phyloP scores from a whole-genome alignment of 2,888 invertebrate species.

The Thereva nobilitata region DNA sequence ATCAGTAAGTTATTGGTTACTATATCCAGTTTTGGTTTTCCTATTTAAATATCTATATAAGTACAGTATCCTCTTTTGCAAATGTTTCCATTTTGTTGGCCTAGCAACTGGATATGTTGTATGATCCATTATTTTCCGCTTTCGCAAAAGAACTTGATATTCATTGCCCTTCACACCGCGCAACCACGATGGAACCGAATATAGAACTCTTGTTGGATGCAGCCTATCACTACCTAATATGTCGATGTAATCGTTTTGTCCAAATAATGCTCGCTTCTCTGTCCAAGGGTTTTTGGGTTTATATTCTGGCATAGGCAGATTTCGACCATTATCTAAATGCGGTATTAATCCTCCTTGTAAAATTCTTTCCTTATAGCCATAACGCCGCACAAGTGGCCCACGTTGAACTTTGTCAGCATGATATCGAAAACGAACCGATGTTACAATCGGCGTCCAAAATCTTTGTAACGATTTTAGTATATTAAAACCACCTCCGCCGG shows the following conservation, averaged over 20 bases:
- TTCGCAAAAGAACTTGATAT: slow-evolving; percentile 71
- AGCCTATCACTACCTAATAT: slow-evolving; percentile 83
- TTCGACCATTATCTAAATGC: slow-evolving; percentile 62
- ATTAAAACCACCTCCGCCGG: background rate
- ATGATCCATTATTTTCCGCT: slow-evolving; percentile 67
- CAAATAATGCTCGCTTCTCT: slow-evolving; percentile 79
- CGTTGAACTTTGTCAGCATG: slow-evolving; percentile 32
- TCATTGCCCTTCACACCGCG: slow-evolving; percentile 87
- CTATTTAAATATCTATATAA: slow-evolving; percentile 78
- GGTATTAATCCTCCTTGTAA: slow-evolving; percentile 73
- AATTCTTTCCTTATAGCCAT: slow-evolving; percentile 73
- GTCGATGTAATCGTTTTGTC: slow-evolving; percentile 97
- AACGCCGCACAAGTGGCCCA: slow-evolving; percentile 67
- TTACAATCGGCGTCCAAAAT: slow-evolving; percentile 35
- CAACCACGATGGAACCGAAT: slow-evolving; percentile 87
- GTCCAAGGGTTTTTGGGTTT: slow-evolving; percentile 76
- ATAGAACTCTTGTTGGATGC: slow-evolving; percentile 83
- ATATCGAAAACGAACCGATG: slow-evolving; percentile 39
- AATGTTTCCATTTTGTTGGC: slow-evolving; percentile 78
- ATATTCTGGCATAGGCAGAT: slow-evolving; percentile 70
- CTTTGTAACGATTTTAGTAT: slow-evolving; percentile 2
- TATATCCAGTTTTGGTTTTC: slow-evolving; percentile 73
- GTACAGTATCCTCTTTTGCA: slow-evolving; percentile 73
- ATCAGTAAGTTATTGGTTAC: slow-evolving; percentile 47
- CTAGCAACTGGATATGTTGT: slow-evolving; percentile 65